These are phyloP conservation scores for Acipenser ruthenus DNA, from an alignment of 2,797 vertebrate species.

Conservation along the genomic window DNA sequence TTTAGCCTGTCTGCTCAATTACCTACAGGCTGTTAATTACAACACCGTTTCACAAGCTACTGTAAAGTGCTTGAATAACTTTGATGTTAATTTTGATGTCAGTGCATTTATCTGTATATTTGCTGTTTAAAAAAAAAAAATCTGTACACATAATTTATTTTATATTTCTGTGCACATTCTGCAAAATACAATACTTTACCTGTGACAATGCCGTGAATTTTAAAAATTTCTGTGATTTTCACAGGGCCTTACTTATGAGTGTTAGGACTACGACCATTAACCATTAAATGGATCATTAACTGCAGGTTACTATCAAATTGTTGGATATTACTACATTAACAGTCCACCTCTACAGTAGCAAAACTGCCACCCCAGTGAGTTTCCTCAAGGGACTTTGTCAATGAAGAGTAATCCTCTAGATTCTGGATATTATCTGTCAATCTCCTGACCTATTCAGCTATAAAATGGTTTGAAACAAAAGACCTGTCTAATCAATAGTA, in stretches of 20 bases:
- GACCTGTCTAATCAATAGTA: constrained; percentile 3
- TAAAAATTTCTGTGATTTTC: no score
- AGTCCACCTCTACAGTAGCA: background rate
- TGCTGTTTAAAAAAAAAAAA: no score
- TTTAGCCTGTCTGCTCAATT: no score
- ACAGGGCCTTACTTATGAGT: background rate
- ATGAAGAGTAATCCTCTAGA: background rate
- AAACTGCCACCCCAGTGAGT: background rate
- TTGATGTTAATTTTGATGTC: no score
- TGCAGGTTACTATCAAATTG: background rate
- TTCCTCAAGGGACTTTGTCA: constrained; percentile 1
- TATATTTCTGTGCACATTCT: no score
- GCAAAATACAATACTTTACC: no score
- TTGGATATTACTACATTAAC: background rate
- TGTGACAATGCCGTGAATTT: background rate
- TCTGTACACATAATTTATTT: no score
- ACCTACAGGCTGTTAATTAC: background rate
- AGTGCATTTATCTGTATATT: no score
- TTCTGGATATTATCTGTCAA: background rate
- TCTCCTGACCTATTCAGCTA: constrained; percentile 1
- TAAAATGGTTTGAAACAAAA: background rate
- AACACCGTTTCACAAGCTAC: constrained; percentile 1
- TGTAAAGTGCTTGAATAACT: background rate
- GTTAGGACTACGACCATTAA: background rate
- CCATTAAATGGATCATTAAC: background rate